Percentiles rank a stretch among this genome's conserved stretches.
Conservation (phyloP, 2,888 invertebrate species). For the Exocentrus adspersus region DNA sequence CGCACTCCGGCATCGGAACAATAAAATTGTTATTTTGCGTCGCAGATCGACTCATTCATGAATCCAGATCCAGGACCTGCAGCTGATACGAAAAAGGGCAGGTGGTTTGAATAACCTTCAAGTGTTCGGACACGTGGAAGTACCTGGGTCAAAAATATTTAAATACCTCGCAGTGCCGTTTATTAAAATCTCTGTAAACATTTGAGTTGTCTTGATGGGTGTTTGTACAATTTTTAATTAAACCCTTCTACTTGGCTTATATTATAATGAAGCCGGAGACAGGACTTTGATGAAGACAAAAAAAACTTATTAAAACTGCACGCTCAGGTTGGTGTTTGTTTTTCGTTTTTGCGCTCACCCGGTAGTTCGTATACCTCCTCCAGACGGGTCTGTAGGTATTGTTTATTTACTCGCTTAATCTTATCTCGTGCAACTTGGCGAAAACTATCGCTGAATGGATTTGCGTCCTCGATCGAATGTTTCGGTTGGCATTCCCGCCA, state of each 20-base stretch:
- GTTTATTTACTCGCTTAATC: neutral
- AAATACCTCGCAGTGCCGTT: neutral
- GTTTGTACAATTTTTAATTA: conserved; percentile 1
- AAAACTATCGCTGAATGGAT: neutral
- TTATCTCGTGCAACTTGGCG: neutral
- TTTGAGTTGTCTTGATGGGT: neutral
- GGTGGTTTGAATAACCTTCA: too few species aligned
- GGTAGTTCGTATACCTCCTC: neutral
- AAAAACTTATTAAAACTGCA: too few species aligned
- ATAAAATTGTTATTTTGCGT: neutral
- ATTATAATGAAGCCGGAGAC: too few species aligned
- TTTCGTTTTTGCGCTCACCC: too few species aligned
- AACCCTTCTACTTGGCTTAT: too few species aligned
- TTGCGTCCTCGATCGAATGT: neutral
- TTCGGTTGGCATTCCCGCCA: neutral
- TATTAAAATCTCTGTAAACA: neutral
- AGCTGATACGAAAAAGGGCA: too few species aligned
- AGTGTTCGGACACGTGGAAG: too few species aligned
- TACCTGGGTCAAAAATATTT: too few species aligned
- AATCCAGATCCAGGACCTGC: too few species aligned
- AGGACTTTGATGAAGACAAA: too few species aligned
- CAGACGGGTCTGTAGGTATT: neutral
- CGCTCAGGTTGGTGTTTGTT: too few species aligned
- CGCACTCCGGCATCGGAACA: neutral
- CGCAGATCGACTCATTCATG: neutral